These are phyloP conservation scores for Aldabrachelys gigantea DNA, from an alignment of 2,113 vertebrate genomes.

Conservation along the genomic window DNA sequence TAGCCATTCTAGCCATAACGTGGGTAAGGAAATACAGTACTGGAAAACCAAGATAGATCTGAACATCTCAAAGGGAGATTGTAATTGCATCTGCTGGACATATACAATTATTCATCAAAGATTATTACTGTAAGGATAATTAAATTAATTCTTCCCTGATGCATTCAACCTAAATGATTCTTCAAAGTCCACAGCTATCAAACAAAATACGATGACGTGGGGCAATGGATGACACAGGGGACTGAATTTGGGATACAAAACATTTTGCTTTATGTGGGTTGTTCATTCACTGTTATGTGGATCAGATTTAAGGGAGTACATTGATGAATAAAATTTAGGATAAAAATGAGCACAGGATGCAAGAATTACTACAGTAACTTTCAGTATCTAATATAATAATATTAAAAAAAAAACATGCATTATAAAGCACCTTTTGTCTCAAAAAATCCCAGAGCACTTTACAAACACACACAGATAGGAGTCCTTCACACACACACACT, in stretches of 20 bases:
- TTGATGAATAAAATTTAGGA: neutral
- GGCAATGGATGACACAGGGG: neutral
- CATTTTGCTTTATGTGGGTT: neutral
- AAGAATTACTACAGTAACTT: neutral
- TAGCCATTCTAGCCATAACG: neutral
- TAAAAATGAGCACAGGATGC: neutral
- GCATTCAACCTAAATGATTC: neutral
- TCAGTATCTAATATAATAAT: neutral
- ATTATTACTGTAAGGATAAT: conserved; percentile 2
- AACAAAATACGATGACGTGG: no score
- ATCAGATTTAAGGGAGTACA: no score
- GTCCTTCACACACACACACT: neutral
- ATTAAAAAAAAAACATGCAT: neutral
- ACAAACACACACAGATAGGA: neutral
- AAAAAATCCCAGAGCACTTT: neutral
- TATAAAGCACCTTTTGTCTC: neutral
- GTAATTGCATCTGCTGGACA: neutral
- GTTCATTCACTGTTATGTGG: neutral
- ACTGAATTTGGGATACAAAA: neutral
- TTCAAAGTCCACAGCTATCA: neutral
- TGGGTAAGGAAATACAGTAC: accelerated
- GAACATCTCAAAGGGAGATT: conserved; percentile 28
- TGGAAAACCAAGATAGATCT: neutral
- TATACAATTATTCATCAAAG: conserved; percentile 9
- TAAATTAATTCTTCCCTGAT: neutral